Evolutionary conservation across 2,888 invertebrate species (phyloP).

Genomic region (Pogonocherus hispidulus): DNA sequence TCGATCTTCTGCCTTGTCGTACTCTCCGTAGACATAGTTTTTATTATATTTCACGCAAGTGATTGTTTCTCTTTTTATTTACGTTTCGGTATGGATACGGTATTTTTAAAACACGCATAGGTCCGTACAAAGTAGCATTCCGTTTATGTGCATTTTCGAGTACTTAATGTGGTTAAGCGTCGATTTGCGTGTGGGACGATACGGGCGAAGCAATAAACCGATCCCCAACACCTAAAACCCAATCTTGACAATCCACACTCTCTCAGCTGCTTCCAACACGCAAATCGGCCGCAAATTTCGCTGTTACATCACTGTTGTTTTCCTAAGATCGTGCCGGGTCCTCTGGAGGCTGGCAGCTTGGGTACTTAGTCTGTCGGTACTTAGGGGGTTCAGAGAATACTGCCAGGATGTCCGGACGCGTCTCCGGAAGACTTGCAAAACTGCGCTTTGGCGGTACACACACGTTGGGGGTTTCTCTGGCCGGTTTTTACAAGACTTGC

Average conservation of each 20-base stretch:
- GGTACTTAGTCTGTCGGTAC: slow-evolving; percentile 43
- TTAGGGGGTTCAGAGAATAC: slow-evolving; percentile 41
- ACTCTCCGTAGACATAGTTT: slow-evolving; percentile 47
- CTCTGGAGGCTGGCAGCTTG: slow-evolving; percentile 38
- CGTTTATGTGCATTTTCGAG: slow-evolving; percentile 46
- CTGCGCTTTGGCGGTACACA: slow-evolving; percentile 3
- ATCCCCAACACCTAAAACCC: not conserved
- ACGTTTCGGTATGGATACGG: slow-evolving; percentile 50
- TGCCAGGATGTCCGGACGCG: slow-evolving; percentile 39
- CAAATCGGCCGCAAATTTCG: slow-evolving; percentile 32
- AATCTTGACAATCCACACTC: slow-evolving; percentile 26
- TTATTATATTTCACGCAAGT: slow-evolving; percentile 51
- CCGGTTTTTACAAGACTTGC: slow-evolving; percentile 44
- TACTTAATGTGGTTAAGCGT: slow-evolving; percentile 33
- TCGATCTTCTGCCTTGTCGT: slow-evolving; percentile 47
- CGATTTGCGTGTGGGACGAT: slow-evolving; percentile 38
- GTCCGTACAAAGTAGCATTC: slow-evolving; percentile 60
- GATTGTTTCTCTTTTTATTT: slow-evolving; percentile 32
- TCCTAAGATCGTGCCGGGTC: slow-evolving; percentile 18
- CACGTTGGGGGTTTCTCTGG: slow-evolving; percentile 29
- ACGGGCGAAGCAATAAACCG: slow-evolving; percentile 1
- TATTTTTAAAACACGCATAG: slow-evolving; percentile 55
- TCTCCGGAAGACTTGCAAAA: not conserved
- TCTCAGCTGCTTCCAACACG: slow-evolving; percentile 27
- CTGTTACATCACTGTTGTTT: slow-evolving; percentile 44